Conservation (phyloP, 2,888 invertebrate species). For the Metalampra italica region DNA sequence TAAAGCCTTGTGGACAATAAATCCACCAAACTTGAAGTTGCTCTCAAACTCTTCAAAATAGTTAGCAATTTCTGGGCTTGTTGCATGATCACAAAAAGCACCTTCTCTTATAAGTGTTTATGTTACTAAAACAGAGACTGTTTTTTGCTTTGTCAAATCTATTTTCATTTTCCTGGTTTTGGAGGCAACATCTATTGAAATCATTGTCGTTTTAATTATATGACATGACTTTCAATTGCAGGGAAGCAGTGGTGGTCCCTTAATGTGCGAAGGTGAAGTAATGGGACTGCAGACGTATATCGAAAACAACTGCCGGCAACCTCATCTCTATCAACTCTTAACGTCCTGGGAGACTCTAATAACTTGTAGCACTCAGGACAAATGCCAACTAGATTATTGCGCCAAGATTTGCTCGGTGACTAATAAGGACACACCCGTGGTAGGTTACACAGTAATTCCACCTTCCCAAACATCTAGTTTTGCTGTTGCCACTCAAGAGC, state of each 20-base stretch:
- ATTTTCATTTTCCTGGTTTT: no score
- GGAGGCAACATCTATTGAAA: no score
- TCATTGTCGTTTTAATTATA: no score
- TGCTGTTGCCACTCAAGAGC: not conserved
- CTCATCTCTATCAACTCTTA: conserved; percentile 56
- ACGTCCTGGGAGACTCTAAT: conserved; percentile 54
- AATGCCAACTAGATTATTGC: conserved; percentile 45
- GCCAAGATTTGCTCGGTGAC: conserved; percentile 39
- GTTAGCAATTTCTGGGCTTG: no score
- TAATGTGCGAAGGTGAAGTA: conserved; percentile 53
- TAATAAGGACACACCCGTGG: conserved; percentile 39
- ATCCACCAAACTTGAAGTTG: no score
- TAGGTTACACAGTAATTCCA: not conserved
- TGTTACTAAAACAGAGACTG: no score
- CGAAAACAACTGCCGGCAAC: conserved; percentile 49
- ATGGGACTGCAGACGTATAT: conserved; percentile 61
- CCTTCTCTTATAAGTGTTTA: no score
- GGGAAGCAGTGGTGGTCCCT: conserved; percentile 66
- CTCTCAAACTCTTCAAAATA: no score
- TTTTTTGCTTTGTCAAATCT: not conserved
- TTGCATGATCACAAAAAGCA: no score
- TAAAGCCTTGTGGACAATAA: no score
- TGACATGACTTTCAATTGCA: conserved; percentile 18
- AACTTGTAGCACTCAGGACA: conserved; percentile 47
- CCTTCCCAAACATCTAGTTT: not conserved